A percentile compares a stretch with the other conserved stretches of the same genome.
phyloP scores from a whole-genome alignment of 2,888 invertebrate genomes.

The Scaptomyza cyrtandrae region DNA sequence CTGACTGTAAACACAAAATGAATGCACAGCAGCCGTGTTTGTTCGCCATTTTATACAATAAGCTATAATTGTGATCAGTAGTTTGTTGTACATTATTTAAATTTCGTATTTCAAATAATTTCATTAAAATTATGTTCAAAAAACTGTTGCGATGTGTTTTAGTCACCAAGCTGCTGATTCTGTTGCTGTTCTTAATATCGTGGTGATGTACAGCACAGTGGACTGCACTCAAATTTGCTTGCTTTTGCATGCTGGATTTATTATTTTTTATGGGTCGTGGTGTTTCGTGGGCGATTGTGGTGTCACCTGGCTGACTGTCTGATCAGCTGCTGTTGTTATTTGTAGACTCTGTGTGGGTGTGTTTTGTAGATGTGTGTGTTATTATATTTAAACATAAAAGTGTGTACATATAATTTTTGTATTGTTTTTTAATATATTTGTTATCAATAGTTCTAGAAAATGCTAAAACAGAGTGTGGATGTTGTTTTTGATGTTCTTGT shows the following conservation, averaged over 20 bases:
- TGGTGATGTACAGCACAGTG: constrained; percentile 15
- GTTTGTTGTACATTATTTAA: constrained; percentile 58
- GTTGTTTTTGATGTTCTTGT: constrained; percentile 56
- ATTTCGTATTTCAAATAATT: constrained; percentile 58
- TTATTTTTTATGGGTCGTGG: constrained; percentile 1
- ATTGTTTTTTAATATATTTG: constrained; percentile 76
- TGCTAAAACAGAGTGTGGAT: constrained; percentile 82
- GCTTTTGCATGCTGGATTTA: constrained; percentile 15
- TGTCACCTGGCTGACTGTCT: constrained; percentile 13
- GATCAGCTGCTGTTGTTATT: constrained; percentile 38
- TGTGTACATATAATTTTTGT: constrained; percentile 72
- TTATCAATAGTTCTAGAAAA: constrained; percentile 84
- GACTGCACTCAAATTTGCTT: constrained; percentile 2
- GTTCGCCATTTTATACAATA: constrained; percentile 67
- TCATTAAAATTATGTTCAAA: constrained; percentile 52
- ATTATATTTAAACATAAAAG: constrained; percentile 73
- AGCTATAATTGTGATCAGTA: constrained; percentile 59
- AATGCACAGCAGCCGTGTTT: constrained; percentile 23
- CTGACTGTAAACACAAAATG: constrained; percentile 1
- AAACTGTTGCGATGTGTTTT: constrained; percentile 30
- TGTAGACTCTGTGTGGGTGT: constrained; percentile 34
- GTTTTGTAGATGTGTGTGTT: constrained; percentile 37
- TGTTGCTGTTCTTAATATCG: constrained; percentile 8
- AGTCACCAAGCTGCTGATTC: constrained; percentile 33
- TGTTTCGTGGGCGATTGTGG: constrained; percentile 6